These are phyloP conservation scores for sheep (Ovis aries) DNA, from an alignment of 2,113 vertebrate species.

Conservation along the genomic window DNA sequence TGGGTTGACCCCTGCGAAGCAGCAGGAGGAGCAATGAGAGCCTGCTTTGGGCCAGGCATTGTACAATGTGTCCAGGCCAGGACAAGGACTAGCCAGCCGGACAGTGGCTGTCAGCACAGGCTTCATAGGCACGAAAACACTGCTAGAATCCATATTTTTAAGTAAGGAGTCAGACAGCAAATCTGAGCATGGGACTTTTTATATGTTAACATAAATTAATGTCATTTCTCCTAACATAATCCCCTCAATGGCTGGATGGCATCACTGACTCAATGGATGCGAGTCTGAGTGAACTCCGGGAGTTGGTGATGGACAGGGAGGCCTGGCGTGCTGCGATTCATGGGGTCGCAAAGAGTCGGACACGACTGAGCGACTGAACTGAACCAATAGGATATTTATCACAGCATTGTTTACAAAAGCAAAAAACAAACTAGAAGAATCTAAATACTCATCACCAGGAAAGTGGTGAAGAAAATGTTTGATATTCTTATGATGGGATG, in stretches of 20 bases:
- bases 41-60: neutral
- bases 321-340: no score
- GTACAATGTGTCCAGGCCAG: rapidly evolving
- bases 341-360: no score
- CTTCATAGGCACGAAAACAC: rapidly evolving
- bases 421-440: neutral
- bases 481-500: neutral
- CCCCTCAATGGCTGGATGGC: no score
- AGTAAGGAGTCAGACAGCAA: neutral
- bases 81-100: neutral
- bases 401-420: neutral
- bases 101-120: neutral
- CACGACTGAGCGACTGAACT: no score
- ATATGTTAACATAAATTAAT: neutral
- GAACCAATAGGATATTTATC: neutral
- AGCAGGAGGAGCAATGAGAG: neutral
- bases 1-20: neutral
- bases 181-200: neutral
- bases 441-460: neutral
- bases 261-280: no score
- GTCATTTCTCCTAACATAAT: neutral
- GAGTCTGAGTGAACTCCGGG: no score
- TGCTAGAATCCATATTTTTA: neutral
- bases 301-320: no score
- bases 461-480: neutral